phyloP scores from a whole-genome alignment of 2,797 vertebrate species.

The Botia kubotai region DNA sequence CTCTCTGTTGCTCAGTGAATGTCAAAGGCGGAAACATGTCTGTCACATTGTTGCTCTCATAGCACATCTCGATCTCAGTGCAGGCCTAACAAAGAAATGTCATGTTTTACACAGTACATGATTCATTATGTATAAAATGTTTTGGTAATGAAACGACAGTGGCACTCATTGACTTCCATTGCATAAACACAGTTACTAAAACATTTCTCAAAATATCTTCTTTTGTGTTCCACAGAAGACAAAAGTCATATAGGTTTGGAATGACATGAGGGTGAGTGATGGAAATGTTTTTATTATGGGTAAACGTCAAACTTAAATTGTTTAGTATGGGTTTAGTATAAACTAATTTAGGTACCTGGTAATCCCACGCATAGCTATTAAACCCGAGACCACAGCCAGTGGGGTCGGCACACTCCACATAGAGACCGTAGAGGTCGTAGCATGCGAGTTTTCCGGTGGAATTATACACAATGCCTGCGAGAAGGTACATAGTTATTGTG shows the following conservation, averaged over 20 bases:
- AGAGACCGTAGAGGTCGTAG: conserved; percentile 81
- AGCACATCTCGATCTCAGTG: conserved; percentile 89
- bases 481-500: not conserved
- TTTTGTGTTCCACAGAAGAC: no score
- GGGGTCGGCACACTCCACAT: conserved; percentile 86
- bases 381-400: conserved; percentile 87
- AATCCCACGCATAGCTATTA: conserved; percentile 91
- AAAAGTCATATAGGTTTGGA: no score
- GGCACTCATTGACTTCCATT: no score
- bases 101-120: not conserved
- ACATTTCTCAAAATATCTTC: no score
- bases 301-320: not conserved
- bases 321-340: not conserved
- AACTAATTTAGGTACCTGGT: conserved; percentile 81
- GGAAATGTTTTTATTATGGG: no score
- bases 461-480: conserved; percentile 89
- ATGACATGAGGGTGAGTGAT: no score
- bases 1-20: conserved; percentile 79
- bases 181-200: no score
- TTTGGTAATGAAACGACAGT: no score
- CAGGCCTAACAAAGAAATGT: conserved; percentile 79
- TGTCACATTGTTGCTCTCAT: conserved; percentile 86
- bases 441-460: conserved; percentile 77
- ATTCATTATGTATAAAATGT: not conserved
- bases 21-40: conserved; percentile 90